Evolutionary conservation across 2,888 invertebrate genomes (phyloP).

Genomic region (Falcaria lacertinaria): DNA sequence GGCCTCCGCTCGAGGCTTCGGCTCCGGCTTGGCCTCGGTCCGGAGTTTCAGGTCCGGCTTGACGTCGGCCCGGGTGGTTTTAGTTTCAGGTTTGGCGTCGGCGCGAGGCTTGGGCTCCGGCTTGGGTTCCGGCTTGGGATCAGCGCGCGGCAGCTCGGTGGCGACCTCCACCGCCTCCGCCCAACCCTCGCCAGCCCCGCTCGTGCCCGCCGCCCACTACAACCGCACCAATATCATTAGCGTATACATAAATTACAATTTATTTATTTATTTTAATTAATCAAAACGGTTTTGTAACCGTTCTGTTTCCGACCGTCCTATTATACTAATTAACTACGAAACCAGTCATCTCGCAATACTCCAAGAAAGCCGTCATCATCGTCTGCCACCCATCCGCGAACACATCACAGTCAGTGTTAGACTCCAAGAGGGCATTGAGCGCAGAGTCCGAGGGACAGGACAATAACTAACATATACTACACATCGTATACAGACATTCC

Average conservation of each 20-base stretch:
- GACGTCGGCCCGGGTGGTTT: constrained; percentile 26
- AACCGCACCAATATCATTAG: constrained; percentile 2
- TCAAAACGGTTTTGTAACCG: too few relatives aligned
- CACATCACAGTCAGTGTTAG: too few relatives aligned
- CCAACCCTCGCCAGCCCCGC: constrained; percentile 36
- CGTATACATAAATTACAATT: constrained; percentile 10
- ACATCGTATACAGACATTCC: too few relatives aligned
- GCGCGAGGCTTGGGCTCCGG: constrained; percentile 19
- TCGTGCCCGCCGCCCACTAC: constrained; percentile 57
- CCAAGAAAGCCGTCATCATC: too few relatives aligned
- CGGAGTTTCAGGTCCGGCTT: constrained; percentile 23
- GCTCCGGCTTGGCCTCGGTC: constrained; percentile 26
- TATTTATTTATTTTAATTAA: too few relatives aligned
- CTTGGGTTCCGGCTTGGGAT: constrained; percentile 23
- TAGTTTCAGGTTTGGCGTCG: constrained; percentile 19
- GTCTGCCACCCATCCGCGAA: too few relatives aligned
- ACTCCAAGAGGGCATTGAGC: too few relatives aligned
- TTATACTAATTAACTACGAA: too few relatives aligned
- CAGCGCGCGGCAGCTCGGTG: constrained; percentile 8
- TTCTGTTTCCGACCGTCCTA: too few relatives aligned
- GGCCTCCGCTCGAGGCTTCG: constrained; percentile 18
- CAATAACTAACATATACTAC: too few relatives aligned
- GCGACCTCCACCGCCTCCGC: constrained; percentile 20
- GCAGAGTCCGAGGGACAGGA: too few relatives aligned
- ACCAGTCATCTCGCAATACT: too few relatives aligned